Evolutionary conservation across 2,888 invertebrate genomes (phyloP).

Genomic region (Ceratothoa steindachneri): DNA sequence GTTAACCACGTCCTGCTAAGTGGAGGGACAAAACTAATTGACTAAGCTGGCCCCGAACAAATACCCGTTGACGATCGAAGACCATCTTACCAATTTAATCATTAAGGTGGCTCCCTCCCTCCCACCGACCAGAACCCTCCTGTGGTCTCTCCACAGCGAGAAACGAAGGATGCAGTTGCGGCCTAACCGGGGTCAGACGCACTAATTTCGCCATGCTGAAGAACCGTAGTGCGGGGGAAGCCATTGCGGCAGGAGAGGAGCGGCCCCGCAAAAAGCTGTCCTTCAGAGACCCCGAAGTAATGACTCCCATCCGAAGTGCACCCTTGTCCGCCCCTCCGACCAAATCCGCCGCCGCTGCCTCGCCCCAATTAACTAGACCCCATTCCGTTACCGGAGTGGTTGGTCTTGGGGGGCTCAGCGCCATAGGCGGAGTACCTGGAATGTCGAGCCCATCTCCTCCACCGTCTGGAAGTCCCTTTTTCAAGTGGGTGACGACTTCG

Average conservation of each 20-base stretch:
- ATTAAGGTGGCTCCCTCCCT: too few species aligned
- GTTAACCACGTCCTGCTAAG: too few species aligned
- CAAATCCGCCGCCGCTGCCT: not conserved
- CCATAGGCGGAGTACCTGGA: constrained; percentile 27
- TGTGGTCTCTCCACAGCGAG: too few species aligned
- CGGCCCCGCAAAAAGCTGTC: constrained; percentile 78
- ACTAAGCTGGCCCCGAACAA: too few species aligned
- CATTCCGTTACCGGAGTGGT: constrained; percentile 46
- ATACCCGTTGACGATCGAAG: too few species aligned
- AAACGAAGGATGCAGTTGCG: too few species aligned
- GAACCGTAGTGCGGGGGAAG: constrained; percentile 24
- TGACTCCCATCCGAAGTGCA: not conserved
- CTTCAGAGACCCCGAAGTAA: constrained; percentile 72
- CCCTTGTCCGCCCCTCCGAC: constrained; percentile 10
- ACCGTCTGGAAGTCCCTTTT: not conserved
- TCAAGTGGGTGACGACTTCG: constrained; percentile 5
- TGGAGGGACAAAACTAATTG: too few species aligned
- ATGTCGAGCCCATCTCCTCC: constrained; percentile 16
- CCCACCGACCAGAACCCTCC: too few species aligned
- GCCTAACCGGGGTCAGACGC: too few species aligned
- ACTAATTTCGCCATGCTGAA: constrained; percentile 38
- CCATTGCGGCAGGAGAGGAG: constrained; percentile 53
- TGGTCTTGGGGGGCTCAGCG: constrained; percentile 41
- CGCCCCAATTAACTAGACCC: constrained; percentile 27
- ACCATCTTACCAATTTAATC: too few species aligned